Percentiles rank a stretch among this genome's conserved stretches.
phyloP scores from a whole-genome alignment of 1,140 invertebrate species.

The Cherax quadricarinatus region DNA sequence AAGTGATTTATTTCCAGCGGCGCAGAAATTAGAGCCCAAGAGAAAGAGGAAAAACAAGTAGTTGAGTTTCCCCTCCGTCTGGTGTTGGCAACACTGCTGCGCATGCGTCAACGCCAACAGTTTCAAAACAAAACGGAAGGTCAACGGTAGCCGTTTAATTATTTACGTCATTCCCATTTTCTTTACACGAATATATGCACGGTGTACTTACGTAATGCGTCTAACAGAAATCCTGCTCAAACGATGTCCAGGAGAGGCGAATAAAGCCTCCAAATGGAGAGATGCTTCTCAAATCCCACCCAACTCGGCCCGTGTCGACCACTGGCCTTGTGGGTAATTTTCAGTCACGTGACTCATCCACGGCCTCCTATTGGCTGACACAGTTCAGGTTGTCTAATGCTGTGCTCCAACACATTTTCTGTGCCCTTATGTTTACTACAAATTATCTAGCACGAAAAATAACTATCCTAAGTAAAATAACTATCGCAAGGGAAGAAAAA shows the following conservation, averaged over 20 bases:
- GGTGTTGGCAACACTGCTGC: background rate
- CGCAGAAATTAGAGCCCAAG: background rate
- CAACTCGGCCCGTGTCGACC: background rate
- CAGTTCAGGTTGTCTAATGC: conserved; percentile 30
- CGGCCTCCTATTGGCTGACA: conserved; percentile 19
- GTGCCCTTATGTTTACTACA: background rate
- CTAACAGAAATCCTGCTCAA: background rate
- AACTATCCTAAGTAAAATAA: too few species aligned
- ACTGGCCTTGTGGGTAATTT: conserved; percentile 37
- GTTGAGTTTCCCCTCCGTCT: too few species aligned
- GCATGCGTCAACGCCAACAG: conserved; percentile 10
- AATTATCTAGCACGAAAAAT: too few species aligned
- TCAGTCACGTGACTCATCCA: conserved; percentile 11
- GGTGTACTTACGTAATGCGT: background rate
- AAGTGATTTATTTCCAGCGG: too few species aligned
- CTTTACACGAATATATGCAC: background rate
- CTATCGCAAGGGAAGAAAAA: too few species aligned
- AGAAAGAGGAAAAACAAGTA: too few species aligned
- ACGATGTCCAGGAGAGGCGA: background rate
- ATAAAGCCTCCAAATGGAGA: background rate
- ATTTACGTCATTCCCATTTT: background rate
- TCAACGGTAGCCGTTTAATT: background rate
- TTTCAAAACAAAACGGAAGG: conserved; percentile 13
- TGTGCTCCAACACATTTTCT: conserved; percentile 36
- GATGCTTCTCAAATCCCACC: background rate